Evolutionary conservation across 2,113 vertebrate species (phyloP), one percentile per base, ranked within the genome.

Genomic region (Condylura cristata): DNA sequence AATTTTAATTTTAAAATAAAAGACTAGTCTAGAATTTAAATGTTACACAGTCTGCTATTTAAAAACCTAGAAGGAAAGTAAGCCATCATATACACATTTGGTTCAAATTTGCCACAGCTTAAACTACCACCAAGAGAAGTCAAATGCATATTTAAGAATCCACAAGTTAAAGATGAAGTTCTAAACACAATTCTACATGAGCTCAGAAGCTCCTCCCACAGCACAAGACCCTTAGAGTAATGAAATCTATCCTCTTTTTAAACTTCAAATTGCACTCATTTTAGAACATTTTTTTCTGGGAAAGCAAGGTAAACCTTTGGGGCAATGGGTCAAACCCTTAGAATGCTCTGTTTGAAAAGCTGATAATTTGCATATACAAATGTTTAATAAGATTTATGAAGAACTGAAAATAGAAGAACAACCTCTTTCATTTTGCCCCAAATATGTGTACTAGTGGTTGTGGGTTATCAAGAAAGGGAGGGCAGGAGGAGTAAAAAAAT

Each of bases 91-190:
- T 58, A 85, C 17, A 96, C 89, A 97, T 95, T 97, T 95, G 95
- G 60, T 96, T 97, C 79, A 88, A 61, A 96, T 97, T 97, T 94
- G 94, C 75, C 48, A 79, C 94, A 81, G 71, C 94, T 94, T 90
- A 92, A 92, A 86, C 61, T 78, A 89, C 30, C 86, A 96, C 91
- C 63, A 93, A 80, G 83, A n/a, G 34, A 78, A 88, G 66, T 60
- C 82, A 72, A 66, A 94, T 48, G 63, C 44, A 41, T 90, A 56
- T 39, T 71, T 70, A 41, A 65, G 71, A 94, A 83, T 56, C 84
- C 68, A 85, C 53, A 51, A 75, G 81, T 91, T 87, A 90, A 85
- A 56, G 37, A 94, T n/a, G 32, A 44, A 53, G 37, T 81, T 80
- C 66, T 81, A 78, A 94, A 94, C 53, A 90, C 14, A 51, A 28